These are phyloP conservation scores for Silurus glanis DNA, from an alignment of 2,113 vertebrate species.

Conservation along the genomic window DNA sequence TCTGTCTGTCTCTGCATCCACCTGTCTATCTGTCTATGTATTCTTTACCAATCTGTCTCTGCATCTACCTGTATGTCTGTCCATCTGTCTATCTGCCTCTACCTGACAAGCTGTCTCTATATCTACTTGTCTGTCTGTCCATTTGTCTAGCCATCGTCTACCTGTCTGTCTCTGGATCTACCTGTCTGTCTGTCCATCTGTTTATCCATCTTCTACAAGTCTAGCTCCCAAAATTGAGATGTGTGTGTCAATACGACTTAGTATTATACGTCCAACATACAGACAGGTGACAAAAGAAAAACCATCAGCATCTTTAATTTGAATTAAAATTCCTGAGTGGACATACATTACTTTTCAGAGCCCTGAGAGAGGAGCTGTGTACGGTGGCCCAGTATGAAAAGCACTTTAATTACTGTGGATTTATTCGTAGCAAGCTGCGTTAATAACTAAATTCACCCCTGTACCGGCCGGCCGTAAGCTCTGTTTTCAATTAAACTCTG, in stretches of 20 bases:
- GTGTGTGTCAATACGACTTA: background rate
- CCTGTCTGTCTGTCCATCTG: background rate
- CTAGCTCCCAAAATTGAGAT: background rate
- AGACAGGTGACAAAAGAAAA: background rate
- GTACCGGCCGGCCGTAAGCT: slow-evolving; percentile 53
- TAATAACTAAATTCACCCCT: slow-evolving; percentile 73
- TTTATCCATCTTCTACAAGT: background rate
- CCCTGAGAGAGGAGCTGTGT: slow-evolving; percentile 62
- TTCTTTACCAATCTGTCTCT: background rate
- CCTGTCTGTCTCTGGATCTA: background rate
- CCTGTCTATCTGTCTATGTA: background rate
- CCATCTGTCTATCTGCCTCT: background rate
- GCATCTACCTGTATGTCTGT: background rate
- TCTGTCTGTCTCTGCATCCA: background rate
- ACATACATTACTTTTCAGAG: background rate
- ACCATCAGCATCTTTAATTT: background rate
- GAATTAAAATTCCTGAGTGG: background rate
- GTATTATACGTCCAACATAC: background rate
- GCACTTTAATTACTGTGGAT: slow-evolving; percentile 73
- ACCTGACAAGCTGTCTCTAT: background rate
- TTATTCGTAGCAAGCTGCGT: slow-evolving; percentile 73
- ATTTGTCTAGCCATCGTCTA: too few relatives aligned
- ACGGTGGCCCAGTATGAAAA: slow-evolving; percentile 64
- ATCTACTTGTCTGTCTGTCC: background rate
- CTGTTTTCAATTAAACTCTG: slow-evolving; percentile 42